A percentile compares a stretch with the other conserved stretches of the same genome.
phyloP scores from a whole-genome alignment of 2,113 vertebrate species.

The Zapus hudsonius region DNA sequence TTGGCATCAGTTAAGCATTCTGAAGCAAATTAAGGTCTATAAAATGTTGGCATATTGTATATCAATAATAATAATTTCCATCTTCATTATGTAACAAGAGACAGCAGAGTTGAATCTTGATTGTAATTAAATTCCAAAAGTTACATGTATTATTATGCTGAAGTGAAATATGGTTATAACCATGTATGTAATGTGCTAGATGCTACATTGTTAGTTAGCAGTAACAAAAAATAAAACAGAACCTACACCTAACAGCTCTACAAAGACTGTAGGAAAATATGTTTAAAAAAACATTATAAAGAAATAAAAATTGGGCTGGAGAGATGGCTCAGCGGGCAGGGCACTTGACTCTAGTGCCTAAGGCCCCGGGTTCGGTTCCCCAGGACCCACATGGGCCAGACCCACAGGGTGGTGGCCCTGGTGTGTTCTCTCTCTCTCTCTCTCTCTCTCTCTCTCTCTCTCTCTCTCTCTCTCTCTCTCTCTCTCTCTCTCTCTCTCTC shows the following conservation, averaged over 20 bases:
- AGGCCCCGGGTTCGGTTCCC: no score
- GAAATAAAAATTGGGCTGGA: no score
- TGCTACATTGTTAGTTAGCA: not conserved
- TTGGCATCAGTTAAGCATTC: slow-evolving; percentile 35
- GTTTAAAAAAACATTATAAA: no score
- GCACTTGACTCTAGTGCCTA: no score
- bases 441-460: no score
- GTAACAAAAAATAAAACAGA: not conserved
- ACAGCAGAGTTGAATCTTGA: slow-evolving; percentile 32
- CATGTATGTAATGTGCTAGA: not conserved
- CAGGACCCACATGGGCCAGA: no score
- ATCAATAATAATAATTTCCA: slow-evolving; percentile 5
- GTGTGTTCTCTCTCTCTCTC: no score
- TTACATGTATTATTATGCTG: not conserved
- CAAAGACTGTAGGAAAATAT: not conserved
- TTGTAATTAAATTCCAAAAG: not conserved
- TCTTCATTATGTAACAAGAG: not conserved
- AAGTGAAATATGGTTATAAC: not conserved
- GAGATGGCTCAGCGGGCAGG: no score
- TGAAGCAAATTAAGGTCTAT: slow-evolving; percentile 53
- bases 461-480: no score
- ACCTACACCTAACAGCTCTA: not conserved
- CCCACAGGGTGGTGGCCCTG: no score
- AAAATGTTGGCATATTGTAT: not conserved
- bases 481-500: no score